Percentiles rank a stretch among this genome's conserved stretches.
These are phyloP conservation scores for Megalurothrips usitatus DNA, from an alignment of 2,888 invertebrate species.

Conservation along the genomic window DNA sequence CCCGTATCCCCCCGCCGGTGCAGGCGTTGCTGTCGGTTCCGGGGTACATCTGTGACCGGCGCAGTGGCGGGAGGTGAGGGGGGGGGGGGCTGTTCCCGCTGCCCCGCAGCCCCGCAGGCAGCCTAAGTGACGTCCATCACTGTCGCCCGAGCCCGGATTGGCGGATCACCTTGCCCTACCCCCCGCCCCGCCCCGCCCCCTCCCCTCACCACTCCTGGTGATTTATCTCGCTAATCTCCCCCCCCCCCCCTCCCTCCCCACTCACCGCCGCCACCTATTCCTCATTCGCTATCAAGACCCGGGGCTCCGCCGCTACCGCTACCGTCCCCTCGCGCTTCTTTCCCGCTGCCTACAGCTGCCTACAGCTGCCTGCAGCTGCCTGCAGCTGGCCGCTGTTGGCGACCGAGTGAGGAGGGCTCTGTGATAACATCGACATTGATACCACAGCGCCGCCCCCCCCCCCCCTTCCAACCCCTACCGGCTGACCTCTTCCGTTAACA, in stretches of 20 bases:
- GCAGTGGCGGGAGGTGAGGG: too few relatives aligned
- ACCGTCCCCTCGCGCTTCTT: background rate
- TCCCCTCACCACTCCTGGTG: background rate
- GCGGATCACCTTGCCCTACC: background rate
- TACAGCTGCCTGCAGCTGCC: background rate
- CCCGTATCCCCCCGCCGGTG: too few relatives aligned
- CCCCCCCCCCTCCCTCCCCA: too few relatives aligned
- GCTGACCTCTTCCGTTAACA: background rate
- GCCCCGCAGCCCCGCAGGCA: background rate
- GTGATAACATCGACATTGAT: constrained; percentile 11
- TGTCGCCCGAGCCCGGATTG: background rate
- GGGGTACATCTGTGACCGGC: too few relatives aligned
- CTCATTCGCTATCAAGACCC: too few relatives aligned
- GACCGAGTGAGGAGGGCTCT: background rate
- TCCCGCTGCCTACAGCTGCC: background rate
- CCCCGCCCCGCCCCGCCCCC: background rate
- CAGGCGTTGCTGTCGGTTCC: too few relatives aligned
- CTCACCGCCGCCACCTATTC: too few relatives aligned
- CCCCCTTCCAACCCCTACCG: background rate
- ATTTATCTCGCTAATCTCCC: background rate
- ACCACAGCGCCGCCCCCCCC: background rate
- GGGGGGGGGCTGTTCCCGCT: too few relatives aligned
- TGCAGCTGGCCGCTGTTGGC: too few relatives aligned
- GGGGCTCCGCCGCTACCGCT: too few relatives aligned
- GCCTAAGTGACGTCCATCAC: background rate